Evolutionary conservation across 2,113 vertebrate species (phyloP), one percentile per base, ranked within the genome.

Genomic region (Brienomyrus brachyistius): DNA sequence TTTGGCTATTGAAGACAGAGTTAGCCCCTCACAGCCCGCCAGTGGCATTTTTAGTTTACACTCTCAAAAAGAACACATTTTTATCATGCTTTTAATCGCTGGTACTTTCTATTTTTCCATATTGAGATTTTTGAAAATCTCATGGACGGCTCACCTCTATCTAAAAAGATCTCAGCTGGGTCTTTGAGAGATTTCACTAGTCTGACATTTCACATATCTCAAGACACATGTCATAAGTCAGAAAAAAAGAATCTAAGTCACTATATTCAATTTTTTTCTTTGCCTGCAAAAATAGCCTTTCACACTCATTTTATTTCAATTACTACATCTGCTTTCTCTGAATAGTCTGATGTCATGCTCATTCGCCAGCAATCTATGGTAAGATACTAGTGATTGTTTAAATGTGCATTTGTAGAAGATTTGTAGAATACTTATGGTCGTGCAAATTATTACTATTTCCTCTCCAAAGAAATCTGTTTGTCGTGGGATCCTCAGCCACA

Each of bases 181-280:
- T 85, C 35, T 23, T n/a, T 85, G 82, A 50, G 43, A 5, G 21
- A 48, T 48, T 85, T 48, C 23, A n/a, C 45, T 48, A 35, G 27
- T 77, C 70, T 77, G 70, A 77, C 70, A 77, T 77, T 77, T 77
- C 70, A 77, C 23, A 77, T 77, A 77, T 77, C 70, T 77, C 31
- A 77, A 35, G 70, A 77, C 23, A 35, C 31, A 77, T 77, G 31
- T 77, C 35, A 77, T 19, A 77, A 77, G 70, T 77, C 31, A 77
- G 31, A 77, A 70, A 70, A 35, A 74, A 59, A 40, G 17, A 40
- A 77, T 40, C 70, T 6, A 77, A 77, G 70, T 77, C 59, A 27
- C 23, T 66, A 66, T 9, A 66, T 66, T 31, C 62, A 66, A 27
- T 8, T 31, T 66, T 77, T 40, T 77, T 77, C 31, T 77, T 77